Evolutionary conservation across 2,113 vertebrate genomes (phyloP).

Genomic region (Vulpes vulpes): DNA sequence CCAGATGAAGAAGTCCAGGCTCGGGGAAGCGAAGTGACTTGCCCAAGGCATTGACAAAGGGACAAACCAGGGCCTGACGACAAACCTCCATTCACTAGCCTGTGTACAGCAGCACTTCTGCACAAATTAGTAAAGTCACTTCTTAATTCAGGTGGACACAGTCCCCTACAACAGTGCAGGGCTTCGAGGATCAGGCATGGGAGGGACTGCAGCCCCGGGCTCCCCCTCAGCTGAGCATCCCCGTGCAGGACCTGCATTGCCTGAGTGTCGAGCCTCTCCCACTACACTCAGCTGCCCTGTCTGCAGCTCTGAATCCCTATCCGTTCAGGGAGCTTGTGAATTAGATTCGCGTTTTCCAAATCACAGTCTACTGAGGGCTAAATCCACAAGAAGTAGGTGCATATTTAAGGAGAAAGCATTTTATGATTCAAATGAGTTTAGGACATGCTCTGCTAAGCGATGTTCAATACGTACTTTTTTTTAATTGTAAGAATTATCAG

Average conservation of each 20-base stretch:
- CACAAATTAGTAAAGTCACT: background rate
- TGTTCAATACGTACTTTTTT: background rate
- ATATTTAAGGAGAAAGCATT: background rate
- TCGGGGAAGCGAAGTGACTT: background rate
- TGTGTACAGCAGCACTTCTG: background rate
- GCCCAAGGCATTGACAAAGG: background rate
- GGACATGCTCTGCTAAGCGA: background rate
- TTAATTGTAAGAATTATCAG: constrained; percentile 7
- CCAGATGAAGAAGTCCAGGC: background rate
- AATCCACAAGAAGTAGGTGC: background rate
- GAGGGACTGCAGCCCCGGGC: rapidly evolving
- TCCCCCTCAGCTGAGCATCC: background rate
- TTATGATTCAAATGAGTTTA: background rate
- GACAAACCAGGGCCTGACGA: background rate
- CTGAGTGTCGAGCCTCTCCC: background rate
- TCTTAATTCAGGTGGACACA: background rate
- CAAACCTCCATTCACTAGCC: background rate
- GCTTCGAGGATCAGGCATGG: background rate
- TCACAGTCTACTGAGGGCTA: background rate
- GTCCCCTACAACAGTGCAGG: background rate
- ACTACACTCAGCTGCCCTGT: too few species aligned
- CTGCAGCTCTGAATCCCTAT: background rate
- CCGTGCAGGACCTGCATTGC: background rate
- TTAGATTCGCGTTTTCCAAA: background rate
- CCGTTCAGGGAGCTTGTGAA: background rate